Evolutionary conservation across 2,113 vertebrate genomes (phyloP).

Genomic region (Arenaria interpres): DNA sequence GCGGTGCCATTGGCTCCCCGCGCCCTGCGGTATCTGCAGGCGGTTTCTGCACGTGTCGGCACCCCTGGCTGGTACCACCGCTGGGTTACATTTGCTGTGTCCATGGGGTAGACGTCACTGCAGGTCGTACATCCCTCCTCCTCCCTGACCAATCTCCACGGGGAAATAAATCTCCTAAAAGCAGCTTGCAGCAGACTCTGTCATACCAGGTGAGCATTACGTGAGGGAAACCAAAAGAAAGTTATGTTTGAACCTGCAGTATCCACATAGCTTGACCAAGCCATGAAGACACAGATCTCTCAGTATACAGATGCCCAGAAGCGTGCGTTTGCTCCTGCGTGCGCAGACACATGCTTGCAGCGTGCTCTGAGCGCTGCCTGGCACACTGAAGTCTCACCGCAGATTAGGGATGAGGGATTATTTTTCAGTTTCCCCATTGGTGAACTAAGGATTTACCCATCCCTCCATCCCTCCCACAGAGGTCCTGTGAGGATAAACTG

Average conservation of each 20-base stretch:
- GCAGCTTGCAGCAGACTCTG: neutral
- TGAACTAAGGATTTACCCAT: neutral
- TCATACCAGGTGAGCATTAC: neutral
- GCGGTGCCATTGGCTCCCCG: rapidly evolving
- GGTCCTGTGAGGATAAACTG: slow-evolving; percentile 19
- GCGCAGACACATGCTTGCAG: neutral
- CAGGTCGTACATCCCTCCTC: rapidly evolving
- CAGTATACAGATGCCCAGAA: neutral
- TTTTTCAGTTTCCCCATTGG: neutral
- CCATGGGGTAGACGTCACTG: neutral
- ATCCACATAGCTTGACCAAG: neutral
- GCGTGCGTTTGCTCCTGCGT: neutral
- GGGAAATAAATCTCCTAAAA: neutral
- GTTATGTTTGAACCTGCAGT: neutral
- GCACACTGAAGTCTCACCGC: neutral
- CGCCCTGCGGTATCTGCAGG: rapidly evolving
- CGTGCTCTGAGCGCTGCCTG: neutral
- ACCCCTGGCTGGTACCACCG: rapidly evolving
- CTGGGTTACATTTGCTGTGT: neutral
- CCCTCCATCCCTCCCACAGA: neutral
- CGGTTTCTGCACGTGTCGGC: rapidly evolving
- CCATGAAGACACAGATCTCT: neutral
- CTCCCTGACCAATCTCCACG: neutral
- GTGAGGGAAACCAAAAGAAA: neutral
- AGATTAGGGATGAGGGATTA: neutral